Evolutionary conservation across 2,888 invertebrate genomes (phyloP).

Genomic region (Torymus aiolomorphi): DNA sequence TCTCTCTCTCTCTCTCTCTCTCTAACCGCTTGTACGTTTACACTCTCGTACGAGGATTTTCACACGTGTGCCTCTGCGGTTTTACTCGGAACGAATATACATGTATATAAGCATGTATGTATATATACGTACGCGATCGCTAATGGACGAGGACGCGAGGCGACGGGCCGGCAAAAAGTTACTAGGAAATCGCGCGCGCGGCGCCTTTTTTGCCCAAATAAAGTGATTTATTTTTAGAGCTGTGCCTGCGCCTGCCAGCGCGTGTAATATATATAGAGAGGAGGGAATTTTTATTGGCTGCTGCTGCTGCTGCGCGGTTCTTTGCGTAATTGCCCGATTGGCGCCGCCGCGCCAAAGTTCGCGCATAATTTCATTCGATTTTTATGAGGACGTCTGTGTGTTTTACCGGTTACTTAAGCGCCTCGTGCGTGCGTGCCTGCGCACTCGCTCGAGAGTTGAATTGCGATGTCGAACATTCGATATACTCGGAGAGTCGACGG

Average conservation of each 20-base stretch:
- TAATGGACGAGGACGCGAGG: slow-evolving; percentile 41
- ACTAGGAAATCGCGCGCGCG: slow-evolving; percentile 29
- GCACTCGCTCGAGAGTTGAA: too few relatives aligned
- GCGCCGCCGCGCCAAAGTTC: background rate
- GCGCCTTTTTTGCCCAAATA: slow-evolving; percentile 8
- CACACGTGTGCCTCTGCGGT: slow-evolving; percentile 21
- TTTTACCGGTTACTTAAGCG: background rate
- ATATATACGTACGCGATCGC: slow-evolving; percentile 20
- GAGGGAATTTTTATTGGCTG: background rate
- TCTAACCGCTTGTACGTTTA: background rate
- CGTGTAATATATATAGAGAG: too few relatives aligned
- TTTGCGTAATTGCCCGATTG: slow-evolving; percentile 16
- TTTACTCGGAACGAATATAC: slow-evolving; percentile 41
- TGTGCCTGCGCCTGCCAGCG: background rate
- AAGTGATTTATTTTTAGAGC: slow-evolving; percentile 29
- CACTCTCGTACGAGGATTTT: background rate
- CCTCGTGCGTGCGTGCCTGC: background rate
- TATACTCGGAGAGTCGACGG: too few relatives aligned
- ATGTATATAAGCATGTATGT: too few relatives aligned
- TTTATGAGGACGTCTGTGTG: background rate
- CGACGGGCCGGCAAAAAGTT: slow-evolving; percentile 17
- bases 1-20: background rate
- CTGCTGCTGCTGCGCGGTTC: slow-evolving; percentile 4
- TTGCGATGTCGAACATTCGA: too few relatives aligned
- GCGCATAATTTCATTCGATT: too few relatives aligned